Percentiles rank a stretch among this genome's conserved stretches.
Evolutionary conservation across 2,113 vertebrate species (phyloP).

Genomic region (Xiphophorus couchianus): DNA sequence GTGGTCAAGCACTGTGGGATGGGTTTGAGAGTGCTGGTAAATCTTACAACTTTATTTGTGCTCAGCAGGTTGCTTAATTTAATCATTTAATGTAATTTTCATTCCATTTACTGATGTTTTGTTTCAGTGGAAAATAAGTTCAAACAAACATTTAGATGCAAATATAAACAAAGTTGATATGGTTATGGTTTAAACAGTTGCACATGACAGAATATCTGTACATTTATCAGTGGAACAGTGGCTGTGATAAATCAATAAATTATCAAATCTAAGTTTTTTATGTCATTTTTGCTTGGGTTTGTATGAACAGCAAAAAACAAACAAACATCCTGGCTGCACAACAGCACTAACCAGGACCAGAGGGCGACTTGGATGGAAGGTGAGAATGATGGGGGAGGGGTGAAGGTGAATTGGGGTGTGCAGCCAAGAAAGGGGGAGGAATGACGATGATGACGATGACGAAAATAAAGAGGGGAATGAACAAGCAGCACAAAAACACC

Average conservation of each 20-base stretch:
- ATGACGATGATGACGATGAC: neutral
- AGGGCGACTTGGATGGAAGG: slow-evolving; percentile 56
- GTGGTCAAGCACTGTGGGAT: too few species aligned
- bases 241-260: too few species aligned
- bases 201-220: neutral
- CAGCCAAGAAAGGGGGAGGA: slow-evolving; percentile 43
- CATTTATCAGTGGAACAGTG: neutral
- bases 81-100: too few species aligned
- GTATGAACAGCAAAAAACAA: too few species aligned
- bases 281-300: neutral
- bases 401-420: slow-evolving; percentile 22
- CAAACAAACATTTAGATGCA: too few species aligned
- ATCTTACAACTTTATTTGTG: too few species aligned
- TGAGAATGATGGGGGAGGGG: slow-evolving; percentile 48
- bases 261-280: too few species aligned
- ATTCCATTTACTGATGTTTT: too few species aligned
- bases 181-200: neutral
- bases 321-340: slow-evolving; percentile 14
- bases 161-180: too few species aligned
- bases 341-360: slow-evolving; percentile 54
- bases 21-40: too few species aligned
- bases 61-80: too few species aligned
- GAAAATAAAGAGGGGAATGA: neutral
- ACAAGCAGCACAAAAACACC: neutral
- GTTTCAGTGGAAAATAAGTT: too few species aligned